Conservation (phyloP, 2,888 invertebrate species). For the Melipona bicolor region DNA sequence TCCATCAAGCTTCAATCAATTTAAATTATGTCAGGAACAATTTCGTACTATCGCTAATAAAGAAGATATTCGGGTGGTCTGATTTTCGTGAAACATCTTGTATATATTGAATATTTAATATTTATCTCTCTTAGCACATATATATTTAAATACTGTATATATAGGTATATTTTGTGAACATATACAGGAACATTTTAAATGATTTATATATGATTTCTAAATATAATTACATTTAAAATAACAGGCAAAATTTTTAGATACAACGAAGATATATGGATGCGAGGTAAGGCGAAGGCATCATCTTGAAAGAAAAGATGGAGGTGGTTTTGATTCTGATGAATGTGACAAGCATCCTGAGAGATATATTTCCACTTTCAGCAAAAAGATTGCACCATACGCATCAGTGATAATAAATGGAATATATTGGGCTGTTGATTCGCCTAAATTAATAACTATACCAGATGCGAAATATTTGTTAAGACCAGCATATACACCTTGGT, state of each 20-base stretch:
- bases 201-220: too few species aligned
- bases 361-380: conserved; percentile 98
- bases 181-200: too few species aligned
- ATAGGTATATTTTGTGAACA: too few species aligned
- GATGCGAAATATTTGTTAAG: conserved; percentile 97
- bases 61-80: too few species aligned
- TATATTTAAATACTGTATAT: too few species aligned
- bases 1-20: too few species aligned
- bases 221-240: neutral
- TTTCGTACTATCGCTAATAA: too few species aligned
- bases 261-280: conserved; percentile 98
- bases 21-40: too few species aligned
- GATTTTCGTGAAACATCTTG: too few species aligned
- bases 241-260: conserved; percentile 86
- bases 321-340: conserved; percentile 95
- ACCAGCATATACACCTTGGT: conserved; percentile 96
- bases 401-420: conserved; percentile 99
- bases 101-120: too few species aligned
- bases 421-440: conserved; percentile 99
- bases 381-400: conserved; percentile 98
- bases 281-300: conserved; percentile 98
- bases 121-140: too few species aligned
- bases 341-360: conserved; percentile 97
- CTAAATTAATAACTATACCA: conserved; percentile 97
- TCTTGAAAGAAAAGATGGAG: conserved; percentile 95